These are phyloP conservation scores for Melanotaenia nigrans DNA, from an alignment of 2,797 vertebrate species.

Conservation along the genomic window DNA sequence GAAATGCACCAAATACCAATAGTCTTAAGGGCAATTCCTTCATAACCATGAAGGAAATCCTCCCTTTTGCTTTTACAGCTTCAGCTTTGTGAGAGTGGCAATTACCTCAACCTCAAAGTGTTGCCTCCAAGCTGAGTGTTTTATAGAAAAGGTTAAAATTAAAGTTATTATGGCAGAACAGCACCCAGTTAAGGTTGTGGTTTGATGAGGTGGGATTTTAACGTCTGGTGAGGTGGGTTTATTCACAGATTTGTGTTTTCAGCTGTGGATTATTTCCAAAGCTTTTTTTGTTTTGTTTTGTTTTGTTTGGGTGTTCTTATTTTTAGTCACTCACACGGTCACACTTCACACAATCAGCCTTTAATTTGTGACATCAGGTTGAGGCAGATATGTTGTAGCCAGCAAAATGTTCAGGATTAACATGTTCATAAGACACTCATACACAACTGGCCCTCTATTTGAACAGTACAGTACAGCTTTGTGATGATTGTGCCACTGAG, in stretches of 20 bases:
- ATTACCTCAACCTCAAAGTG: constrained; percentile 46
- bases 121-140: constrained; percentile 32
- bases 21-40: constrained; percentile 1
- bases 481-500: constrained; percentile 14
- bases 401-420: constrained; percentile 41
- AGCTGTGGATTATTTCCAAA: constrained; percentile 49
- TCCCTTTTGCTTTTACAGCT: constrained; percentile 20
- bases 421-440: constrained; percentile 10
- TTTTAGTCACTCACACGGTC: constrained; percentile 29
- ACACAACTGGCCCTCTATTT: background rate
- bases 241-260: constrained; percentile 32
- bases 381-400: constrained; percentile 45
- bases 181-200: constrained; percentile 57
- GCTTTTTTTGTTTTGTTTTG: background rate
- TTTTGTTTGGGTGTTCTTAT: constrained; percentile 50
- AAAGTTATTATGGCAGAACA: constrained; percentile 22
- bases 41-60: constrained; percentile 25
- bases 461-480: background rate
- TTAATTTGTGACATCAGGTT: constrained; percentile 72
- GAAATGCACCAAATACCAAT: background rate
- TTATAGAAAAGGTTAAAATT: constrained; percentile 34
- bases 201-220: constrained; percentile 58
- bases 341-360: constrained; percentile 33
- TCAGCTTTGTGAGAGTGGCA: constrained; percentile 31
- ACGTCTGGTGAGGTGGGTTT: constrained; percentile 43